Conservation (phyloP, 2,888 invertebrate genomes). For the Caenorhabditis japonica region DNA sequence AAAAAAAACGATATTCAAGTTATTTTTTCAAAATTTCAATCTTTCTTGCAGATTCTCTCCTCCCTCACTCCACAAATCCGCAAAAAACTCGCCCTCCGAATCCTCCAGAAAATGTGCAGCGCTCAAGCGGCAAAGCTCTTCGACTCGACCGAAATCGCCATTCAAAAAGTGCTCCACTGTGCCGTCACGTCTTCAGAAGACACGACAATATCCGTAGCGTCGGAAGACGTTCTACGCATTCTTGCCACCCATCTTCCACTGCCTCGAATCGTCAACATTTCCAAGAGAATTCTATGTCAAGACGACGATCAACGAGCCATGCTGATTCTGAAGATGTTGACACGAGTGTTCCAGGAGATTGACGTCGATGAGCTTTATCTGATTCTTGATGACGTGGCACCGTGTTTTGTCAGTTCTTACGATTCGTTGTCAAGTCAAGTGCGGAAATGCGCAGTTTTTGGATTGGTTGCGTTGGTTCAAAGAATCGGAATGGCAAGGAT, state of each 20-base stretch:
- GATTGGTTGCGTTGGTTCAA: constrained; percentile 37
- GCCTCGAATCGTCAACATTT: constrained; percentile 22
- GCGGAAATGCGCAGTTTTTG: constrained; percentile 47
- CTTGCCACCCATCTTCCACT: constrained; percentile 49
- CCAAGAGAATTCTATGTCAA: constrained; percentile 20
- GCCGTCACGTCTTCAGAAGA: constrained; percentile 26
- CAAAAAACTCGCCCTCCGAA: constrained; percentile 46
- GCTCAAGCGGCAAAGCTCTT: constrained; percentile 48
- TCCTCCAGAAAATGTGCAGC: constrained; percentile 51
- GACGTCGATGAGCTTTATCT: constrained; percentile 36
- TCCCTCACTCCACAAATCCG: constrained; percentile 15
- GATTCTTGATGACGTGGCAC: constrained; percentile 42
- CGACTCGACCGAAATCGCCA: constrained; percentile 47
- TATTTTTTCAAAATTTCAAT: too few relatives aligned
- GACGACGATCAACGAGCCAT: constrained; percentile 37
- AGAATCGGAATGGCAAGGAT: constrained; percentile 33
- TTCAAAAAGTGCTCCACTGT: constrained; percentile 40
- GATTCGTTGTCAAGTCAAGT: constrained; percentile 32
- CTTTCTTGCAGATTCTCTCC: constrained; percentile 40
- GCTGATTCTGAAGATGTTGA: constrained; percentile 49
- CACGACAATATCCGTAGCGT: constrained; percentile 37
- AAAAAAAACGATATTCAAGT: too few relatives aligned
- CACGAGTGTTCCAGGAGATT: constrained; percentile 44
- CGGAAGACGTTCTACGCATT: constrained; percentile 42
- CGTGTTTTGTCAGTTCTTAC: constrained; percentile 44